phyloP scores from a whole-genome alignment of 2,888 invertebrate species.

The Eurois occulta region DNA sequence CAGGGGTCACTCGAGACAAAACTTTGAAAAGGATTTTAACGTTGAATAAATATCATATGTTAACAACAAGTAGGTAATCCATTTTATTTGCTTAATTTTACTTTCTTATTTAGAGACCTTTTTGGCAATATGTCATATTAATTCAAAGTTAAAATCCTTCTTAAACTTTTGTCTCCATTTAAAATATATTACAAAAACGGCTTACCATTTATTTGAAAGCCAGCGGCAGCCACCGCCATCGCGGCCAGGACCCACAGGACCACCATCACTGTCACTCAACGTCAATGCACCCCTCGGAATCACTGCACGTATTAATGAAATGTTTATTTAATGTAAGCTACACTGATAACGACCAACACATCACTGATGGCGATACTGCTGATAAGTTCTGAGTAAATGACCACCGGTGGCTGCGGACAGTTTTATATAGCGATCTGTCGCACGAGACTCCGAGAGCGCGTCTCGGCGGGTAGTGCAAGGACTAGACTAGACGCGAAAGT shows the following conservation, averaged over 20 bases:
- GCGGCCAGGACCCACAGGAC: constrained; percentile 37
- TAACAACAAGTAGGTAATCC: too few species aligned
- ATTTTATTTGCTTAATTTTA: too few species aligned
- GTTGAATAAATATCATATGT: too few species aligned
- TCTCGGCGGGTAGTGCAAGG: not conserved
- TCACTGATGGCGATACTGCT: constrained; percentile 4
- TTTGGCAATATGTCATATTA: too few species aligned
- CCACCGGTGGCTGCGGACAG: not conserved
- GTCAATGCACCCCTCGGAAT: not conserved
- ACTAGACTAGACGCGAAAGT: not conserved
- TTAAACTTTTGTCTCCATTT: too few species aligned
- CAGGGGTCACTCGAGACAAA: too few species aligned
- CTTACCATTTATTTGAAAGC: constrained; percentile 51
- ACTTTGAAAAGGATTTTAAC: too few species aligned
- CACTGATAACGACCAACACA: not conserved
- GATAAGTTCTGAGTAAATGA: constrained; percentile 12
- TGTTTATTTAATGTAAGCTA: not conserved
- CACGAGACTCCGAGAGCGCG: constrained; percentile 3
- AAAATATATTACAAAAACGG: not conserved
- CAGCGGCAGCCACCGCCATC: constrained; percentile 22
- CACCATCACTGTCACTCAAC: constrained; percentile 28
- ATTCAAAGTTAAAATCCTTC: too few species aligned
- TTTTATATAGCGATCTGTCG: constrained; percentile 19
- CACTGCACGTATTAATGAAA: constrained; percentile 7
- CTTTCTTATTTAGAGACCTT: too few species aligned